phyloP scores from a whole-genome alignment of 2,797 vertebrate species.

The Apogon talboti region DNA sequence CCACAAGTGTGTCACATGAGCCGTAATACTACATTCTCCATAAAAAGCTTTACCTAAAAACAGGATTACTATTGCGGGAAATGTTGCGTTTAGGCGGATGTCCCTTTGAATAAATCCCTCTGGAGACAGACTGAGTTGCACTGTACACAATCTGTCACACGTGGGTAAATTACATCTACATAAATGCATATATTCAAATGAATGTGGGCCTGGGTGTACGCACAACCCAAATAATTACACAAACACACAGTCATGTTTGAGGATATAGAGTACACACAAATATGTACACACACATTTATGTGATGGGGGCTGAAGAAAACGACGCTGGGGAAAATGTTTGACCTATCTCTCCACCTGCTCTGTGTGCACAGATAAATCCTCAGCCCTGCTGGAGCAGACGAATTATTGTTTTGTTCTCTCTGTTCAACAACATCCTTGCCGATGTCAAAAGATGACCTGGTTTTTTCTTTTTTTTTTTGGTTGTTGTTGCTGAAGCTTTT shows the following conservation, averaged over 20 bases:
- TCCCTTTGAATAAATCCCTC: slow-evolving; percentile 26
- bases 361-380: slow-evolving; percentile 71
- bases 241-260: slow-evolving; percentile 8
- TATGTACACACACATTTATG: slow-evolving; percentile 28
- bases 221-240: slow-evolving; percentile 23
- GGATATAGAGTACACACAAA: slow-evolving; percentile 15
- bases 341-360: slow-evolving; percentile 77
- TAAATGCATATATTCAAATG: slow-evolving; percentile 33
- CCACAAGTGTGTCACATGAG: slow-evolving; percentile 36
- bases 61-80: slow-evolving; percentile 29
- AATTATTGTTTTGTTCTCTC: slow-evolving; percentile 74
- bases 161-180: not conserved
- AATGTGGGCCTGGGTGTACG: slow-evolving; percentile 8
- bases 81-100: slow-evolving; percentile 40
- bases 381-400: slow-evolving; percentile 59
- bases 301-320: slow-evolving; percentile 64
- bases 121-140: slow-evolving; percentile 19
- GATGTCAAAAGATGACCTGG: slow-evolving; percentile 77
- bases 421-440: slow-evolving; percentile 71
- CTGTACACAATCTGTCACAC: slow-evolving; percentile 31
- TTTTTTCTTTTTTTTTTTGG: slow-evolving; percentile 41
- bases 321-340: slow-evolving; percentile 74
- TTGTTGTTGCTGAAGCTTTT: slow-evolving; percentile 29
- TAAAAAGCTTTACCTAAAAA: slow-evolving; percentile 40
- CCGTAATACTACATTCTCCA: slow-evolving; percentile 8